phyloP scores from a whole-genome alignment of 2,113 vertebrate species.

The Gadus chalcogrammus region DNA sequence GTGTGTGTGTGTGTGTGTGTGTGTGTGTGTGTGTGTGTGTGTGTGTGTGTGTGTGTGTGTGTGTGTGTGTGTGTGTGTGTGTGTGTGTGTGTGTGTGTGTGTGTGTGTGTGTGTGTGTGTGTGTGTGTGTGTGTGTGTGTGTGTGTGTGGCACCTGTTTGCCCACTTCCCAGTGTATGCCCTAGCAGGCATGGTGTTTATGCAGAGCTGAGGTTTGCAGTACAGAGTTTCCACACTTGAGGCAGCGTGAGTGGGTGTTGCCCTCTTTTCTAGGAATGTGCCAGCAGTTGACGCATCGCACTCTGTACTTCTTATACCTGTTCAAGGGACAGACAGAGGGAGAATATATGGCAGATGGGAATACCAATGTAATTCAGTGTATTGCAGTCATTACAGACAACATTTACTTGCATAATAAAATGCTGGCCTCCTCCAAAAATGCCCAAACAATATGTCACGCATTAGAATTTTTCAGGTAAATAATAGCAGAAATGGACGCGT shows the following conservation, averaged over 20 bases:
- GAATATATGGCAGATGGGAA: no score
- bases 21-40: slow-evolving; percentile 3
- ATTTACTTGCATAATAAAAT: no score
- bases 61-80: slow-evolving; percentile 7
- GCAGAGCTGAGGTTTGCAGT: slow-evolving; percentile 50
- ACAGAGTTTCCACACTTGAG: slow-evolving; percentile 76
- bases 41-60: slow-evolving; percentile 3
- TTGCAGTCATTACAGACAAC: no score
- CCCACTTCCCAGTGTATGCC: neutral
- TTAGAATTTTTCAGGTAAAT: no score
- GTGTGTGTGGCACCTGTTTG: neutral
- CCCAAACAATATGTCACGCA: no score
- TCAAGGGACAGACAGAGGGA: slow-evolving; percentile 2
- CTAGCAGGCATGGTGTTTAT: slow-evolving; percentile 58
- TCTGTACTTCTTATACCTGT: slow-evolving; percentile 88
- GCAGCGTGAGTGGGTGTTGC: slow-evolving; percentile 75
- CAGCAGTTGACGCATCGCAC: slow-evolving; percentile 83
- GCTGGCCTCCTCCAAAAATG: no score
- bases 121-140: slow-evolving; percentile 1
- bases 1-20: slow-evolving; percentile 5
- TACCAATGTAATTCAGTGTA: no score
- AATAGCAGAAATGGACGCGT: no score
- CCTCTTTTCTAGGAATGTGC: slow-evolving; percentile 84
- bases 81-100: slow-evolving; percentile 3
- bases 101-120: slow-evolving; percentile 3